These are phyloP conservation scores for Ia io DNA, from an alignment of 2,113 vertebrate species.

Conservation along the genomic window DNA sequence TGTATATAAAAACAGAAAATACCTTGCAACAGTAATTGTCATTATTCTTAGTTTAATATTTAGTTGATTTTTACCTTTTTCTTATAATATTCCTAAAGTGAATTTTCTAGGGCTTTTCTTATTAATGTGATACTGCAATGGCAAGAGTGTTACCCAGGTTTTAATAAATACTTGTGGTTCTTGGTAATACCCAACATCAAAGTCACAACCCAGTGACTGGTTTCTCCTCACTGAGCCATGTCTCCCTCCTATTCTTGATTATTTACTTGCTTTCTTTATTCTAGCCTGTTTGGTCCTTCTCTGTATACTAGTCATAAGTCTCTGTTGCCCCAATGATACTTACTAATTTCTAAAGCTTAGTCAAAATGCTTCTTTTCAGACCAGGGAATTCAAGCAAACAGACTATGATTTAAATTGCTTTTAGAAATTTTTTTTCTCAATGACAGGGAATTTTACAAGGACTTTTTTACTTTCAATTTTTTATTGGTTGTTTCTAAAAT, in stretches of 20 bases:
- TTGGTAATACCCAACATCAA: background rate
- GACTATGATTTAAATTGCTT: background rate
- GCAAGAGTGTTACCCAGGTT: background rate
- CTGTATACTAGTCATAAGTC: background rate
- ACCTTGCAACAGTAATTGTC: background rate
- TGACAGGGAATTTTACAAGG: background rate
- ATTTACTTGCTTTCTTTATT: background rate
- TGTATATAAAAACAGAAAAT: background rate
- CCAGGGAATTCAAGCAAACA: background rate
- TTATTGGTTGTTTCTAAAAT: background rate
- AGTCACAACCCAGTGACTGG: background rate
- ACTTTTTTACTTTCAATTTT: background rate
- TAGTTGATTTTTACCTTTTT: background rate
- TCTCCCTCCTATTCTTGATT: background rate
- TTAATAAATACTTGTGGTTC: background rate
- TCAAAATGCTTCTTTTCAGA: background rate
- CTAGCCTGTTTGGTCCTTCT: background rate
- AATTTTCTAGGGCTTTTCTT: conserved; percentile 8
- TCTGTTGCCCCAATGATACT: background rate
- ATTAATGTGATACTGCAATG: background rate
- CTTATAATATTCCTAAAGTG: background rate
- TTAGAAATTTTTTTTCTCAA: background rate
- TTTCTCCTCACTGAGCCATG: background rate
- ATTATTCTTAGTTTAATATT: background rate
- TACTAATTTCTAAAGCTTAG: background rate